Conservation (phyloP, 2,888 invertebrate species). For the Drosophila heteroneura region DNA sequence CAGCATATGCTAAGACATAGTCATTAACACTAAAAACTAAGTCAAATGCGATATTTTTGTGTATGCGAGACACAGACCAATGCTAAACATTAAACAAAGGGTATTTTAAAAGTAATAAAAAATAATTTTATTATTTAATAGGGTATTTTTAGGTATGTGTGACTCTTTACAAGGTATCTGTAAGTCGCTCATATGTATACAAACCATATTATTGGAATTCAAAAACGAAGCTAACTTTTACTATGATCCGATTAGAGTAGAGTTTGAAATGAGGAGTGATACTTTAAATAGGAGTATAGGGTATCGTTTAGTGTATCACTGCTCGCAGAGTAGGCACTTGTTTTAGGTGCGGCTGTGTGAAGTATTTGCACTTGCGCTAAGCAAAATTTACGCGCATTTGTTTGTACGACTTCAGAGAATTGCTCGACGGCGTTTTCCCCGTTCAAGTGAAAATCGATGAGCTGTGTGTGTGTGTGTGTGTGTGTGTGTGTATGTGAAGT, state of each 20-base stretch:
- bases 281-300: constrained; percentile 1
- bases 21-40: background rate
- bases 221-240: background rate
- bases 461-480: constrained; percentile 26
- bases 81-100: accelerated
- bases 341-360: constrained; percentile 75
- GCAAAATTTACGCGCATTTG: constrained; percentile 82
- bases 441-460: constrained; percentile 78
- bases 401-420: constrained; percentile 74
- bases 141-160: too few species aligned
- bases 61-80: too few species aligned
- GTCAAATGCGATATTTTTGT: background rate
- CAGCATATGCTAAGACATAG: background rate
- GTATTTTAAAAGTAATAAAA: too few species aligned
- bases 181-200: background rate
- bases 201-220: background rate
- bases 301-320: constrained; percentile 11
- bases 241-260: background rate
- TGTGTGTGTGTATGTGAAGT: constrained; percentile 44
- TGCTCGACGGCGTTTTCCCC: constrained; percentile 47
- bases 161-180: constrained; percentile 1
- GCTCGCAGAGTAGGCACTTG: constrained; percentile 11
- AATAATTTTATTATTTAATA: too few species aligned
- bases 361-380: constrained; percentile 79
- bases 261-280: background rate